These are phyloP conservation scores for Drosophila subquinaria DNA, from an alignment of 2,888 invertebrate genomes.

Conservation along the genomic window DNA sequence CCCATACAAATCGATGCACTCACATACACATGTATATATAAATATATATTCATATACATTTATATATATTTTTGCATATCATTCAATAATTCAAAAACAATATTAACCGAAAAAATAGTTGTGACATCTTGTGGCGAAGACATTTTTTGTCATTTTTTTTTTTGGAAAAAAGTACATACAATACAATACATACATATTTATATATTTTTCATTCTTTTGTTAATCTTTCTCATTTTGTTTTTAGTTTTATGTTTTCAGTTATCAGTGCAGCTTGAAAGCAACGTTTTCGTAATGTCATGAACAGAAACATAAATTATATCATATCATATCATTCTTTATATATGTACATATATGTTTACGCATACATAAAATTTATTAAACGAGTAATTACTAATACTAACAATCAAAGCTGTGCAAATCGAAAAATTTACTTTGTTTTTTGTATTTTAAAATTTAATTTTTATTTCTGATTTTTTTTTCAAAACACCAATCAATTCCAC, in stretches of 20 bases:
- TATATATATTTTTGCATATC: conserved; percentile 25
- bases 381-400: conserved; percentile 61
- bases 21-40: not conserved
- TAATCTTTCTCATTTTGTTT: conserved; percentile 2
- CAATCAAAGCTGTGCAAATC: conserved; percentile 65
- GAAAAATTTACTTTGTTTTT: conserved; percentile 47
- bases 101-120: conserved; percentile 40
- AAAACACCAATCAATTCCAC: conserved; percentile 62
- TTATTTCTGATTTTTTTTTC: conserved; percentile 43
- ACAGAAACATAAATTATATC: conserved; percentile 25
- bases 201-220: conserved; percentile 8
- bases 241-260: conserved; percentile 21
- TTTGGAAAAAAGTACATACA: conserved; percentile 43
- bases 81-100: conserved; percentile 32
- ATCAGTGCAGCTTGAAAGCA: conserved; percentile 37
- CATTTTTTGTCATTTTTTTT: conserved; percentile 24
- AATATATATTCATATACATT: not conserved
- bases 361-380: conserved; percentile 55
- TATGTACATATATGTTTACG: conserved; percentile 49
- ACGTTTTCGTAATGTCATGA: conserved; percentile 41
- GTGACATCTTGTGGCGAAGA: conserved; percentile 56
- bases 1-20: too few relatives aligned
- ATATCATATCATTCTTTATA: conserved; percentile 21
- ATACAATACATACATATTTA: conserved; percentile 52
- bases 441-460: conserved; percentile 11